These are phyloP conservation scores for Drosophila dives DNA, from an alignment of 2,888 invertebrate genomes.

Conservation along the genomic window DNA sequence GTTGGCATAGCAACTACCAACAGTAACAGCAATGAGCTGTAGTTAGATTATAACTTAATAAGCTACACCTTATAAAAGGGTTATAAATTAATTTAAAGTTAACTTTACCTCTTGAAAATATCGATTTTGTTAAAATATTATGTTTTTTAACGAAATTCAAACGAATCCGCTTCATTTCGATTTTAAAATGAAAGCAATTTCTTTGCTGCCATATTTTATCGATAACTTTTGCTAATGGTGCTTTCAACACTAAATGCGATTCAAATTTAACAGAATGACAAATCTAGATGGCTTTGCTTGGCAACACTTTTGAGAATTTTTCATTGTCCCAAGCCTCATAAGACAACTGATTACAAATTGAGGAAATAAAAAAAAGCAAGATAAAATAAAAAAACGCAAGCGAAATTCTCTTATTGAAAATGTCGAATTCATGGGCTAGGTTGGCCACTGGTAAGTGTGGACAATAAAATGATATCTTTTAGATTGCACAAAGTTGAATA, in stretches of 20 bases:
- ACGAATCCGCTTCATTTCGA: neutral
- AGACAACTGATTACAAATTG: conserved; percentile 5
- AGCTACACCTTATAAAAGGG: neutral
- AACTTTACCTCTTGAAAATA: neutral
- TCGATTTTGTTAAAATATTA: neutral
- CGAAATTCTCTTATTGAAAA: conserved; percentile 15
- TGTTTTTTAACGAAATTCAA: neutral
- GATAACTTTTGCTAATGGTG: conserved; percentile 6
- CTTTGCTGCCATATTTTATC: conserved; percentile 1
- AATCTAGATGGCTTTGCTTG: conserved; percentile 30
- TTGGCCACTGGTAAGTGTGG: conserved; percentile 51
- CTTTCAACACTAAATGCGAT: neutral
- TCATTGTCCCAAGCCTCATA: conserved; percentile 3
- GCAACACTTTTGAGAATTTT: conserved; percentile 1
- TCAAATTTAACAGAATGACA: neutral
- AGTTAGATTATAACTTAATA: neutral
- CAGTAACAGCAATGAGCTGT: neutral
- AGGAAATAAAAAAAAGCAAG: conserved; percentile 1
- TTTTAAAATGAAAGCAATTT: neutral
- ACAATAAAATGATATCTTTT: neutral
- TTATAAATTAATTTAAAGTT: neutral
- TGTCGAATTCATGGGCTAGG: conserved; percentile 50
- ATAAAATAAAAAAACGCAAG: neutral
- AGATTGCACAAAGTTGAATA: neutral
- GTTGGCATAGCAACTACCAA: conserved; percentile 44